Conservation (phyloP, 2,113 vertebrate species). For the Galeopterus variegatus region DNA sequence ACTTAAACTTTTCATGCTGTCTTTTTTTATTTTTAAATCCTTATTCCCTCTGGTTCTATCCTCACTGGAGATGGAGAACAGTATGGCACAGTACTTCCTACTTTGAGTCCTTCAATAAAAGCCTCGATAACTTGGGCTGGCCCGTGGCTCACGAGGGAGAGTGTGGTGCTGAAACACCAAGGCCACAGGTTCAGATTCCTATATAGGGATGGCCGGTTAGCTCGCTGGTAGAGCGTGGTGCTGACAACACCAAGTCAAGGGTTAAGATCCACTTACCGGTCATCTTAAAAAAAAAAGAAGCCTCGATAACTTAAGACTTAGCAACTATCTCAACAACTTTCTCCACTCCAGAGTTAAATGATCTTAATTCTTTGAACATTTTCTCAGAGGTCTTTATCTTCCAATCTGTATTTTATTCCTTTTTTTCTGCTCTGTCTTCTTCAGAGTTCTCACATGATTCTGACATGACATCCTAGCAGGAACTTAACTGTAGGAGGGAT, state of each 20-base stretch:
- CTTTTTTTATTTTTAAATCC: not conserved
- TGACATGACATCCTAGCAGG: not conserved
- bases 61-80: not conserved
- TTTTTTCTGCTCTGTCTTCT: conserved; percentile 51
- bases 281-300: too few relatives aligned
- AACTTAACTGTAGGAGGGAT: not conserved
- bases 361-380: not conserved
- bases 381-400: conserved; percentile 45
- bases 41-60: not conserved
- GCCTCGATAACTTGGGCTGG: not conserved
- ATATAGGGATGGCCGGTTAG: too few relatives aligned
- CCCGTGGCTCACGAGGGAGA: too few relatives aligned
- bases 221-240: too few relatives aligned
- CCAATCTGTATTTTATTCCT: not conserved
- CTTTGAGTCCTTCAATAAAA: conserved; percentile 41
- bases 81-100: not conserved
- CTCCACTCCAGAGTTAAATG: conserved; percentile 39
- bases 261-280: too few relatives aligned
- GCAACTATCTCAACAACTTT: conserved; percentile 40
- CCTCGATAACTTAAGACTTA: conserved; percentile 2
- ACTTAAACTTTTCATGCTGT: not conserved
- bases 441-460: not conserved
- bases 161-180: too few relatives aligned
- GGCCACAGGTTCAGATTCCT: too few relatives aligned
- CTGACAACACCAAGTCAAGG: too few relatives aligned